Evolutionary conservation across 2,797 vertebrate genomes (phyloP).

Genomic region (Typhlichthys eigenmanni): DNA sequence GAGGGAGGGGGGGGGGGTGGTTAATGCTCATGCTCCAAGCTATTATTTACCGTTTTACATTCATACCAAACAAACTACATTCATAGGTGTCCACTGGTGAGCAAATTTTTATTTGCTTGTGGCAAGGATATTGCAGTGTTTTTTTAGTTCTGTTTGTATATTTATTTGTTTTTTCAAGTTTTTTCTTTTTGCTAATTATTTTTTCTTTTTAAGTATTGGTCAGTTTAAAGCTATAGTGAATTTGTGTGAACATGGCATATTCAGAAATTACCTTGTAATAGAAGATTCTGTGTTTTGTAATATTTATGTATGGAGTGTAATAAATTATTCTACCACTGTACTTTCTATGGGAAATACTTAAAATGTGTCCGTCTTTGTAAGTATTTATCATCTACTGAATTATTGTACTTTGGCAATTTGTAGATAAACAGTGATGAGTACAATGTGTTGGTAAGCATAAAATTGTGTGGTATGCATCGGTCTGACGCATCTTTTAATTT

Average conservation of each 20-base stretch:
- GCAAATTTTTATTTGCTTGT: constrained; percentile 41
- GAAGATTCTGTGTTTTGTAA: constrained; percentile 76
- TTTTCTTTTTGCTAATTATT: constrained; percentile 17
- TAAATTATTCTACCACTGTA: constrained; percentile 79
- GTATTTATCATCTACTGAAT: constrained; percentile 96
- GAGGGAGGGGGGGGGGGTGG: no score
- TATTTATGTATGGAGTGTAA: constrained; percentile 83
- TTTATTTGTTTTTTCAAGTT: no score
- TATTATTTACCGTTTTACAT: constrained; percentile 3
- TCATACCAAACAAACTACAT: constrained; percentile 28
- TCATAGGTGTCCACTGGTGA: constrained; percentile 27
- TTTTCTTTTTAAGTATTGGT: constrained; percentile 58
- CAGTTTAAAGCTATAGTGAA: constrained; percentile 69
- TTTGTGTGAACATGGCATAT: constrained; percentile 69
- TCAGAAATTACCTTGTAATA: constrained; percentile 64
- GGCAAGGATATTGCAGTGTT: constrained; percentile 21
- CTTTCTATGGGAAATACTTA: constrained; percentile 79
- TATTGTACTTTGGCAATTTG: constrained; percentile 87
- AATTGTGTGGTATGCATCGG: constrained; percentile 77
- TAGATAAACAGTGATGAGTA: constrained; percentile 81
- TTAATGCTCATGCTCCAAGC: neutral
- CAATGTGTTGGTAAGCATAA: constrained; percentile 79
- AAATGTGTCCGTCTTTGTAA: constrained; percentile 82
- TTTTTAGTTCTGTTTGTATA: no score
- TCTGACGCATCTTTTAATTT: constrained; percentile 85